These are phyloP conservation scores for Andrena fulva DNA, from an alignment of 2,888 invertebrate genomes.

Conservation along the genomic window DNA sequence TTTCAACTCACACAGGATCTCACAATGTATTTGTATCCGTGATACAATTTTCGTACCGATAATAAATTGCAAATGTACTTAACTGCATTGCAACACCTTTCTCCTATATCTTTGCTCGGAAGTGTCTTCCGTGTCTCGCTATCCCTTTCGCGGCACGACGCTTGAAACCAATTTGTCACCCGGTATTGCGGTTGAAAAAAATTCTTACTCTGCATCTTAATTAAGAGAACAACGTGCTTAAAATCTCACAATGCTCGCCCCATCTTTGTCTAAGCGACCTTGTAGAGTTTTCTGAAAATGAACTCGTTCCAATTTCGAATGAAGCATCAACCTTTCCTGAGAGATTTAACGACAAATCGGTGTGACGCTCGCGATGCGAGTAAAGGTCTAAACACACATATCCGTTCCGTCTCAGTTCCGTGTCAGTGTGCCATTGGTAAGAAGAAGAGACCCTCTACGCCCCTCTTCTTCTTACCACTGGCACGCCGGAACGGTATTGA, in stretches of 20 bases:
- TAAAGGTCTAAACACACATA: not conserved
- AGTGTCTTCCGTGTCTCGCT: not conserved
- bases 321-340: not conserved
- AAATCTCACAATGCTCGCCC: not conserved
- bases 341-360: not conserved
- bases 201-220: not conserved
- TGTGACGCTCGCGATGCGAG: not conserved
- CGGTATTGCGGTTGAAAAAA: not conserved
- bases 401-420: too few relatives aligned
- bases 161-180: conserved; percentile 35
- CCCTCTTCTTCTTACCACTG: too few relatives aligned
- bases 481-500: too few relatives aligned
- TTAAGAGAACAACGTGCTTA: not conserved
- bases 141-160: not conserved
- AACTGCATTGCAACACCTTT: conserved; percentile 11
- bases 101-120: not conserved
- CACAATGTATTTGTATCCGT: not conserved
- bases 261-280: not conserved
- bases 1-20: not conserved
- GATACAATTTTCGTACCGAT: not conserved
- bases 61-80: too few relatives aligned
- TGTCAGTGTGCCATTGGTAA: too few relatives aligned
- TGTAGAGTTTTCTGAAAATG: not conserved
- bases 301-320: not conserved
- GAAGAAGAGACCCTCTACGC: too few relatives aligned